Percentiles rank a stretch among this genome's conserved stretches.
Conservation (phyloP, 1,140 invertebrate genomes). For the Orchesella cincta region DNA sequence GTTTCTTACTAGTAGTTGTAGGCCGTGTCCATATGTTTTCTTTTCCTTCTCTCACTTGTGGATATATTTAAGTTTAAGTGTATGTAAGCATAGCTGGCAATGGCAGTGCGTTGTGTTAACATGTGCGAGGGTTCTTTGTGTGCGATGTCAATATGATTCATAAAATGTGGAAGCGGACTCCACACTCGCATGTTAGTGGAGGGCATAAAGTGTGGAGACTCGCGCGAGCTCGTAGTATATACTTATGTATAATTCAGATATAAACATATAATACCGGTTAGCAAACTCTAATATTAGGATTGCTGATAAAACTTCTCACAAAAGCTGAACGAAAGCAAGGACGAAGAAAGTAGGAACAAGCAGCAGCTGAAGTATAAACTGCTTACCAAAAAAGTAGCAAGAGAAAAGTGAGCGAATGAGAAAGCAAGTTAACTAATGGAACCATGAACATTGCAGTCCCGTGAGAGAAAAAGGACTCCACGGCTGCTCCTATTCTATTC, state of each 20-base stretch:
- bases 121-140: no score
- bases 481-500: neutral
- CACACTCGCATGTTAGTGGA: no score
- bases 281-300: neutral
- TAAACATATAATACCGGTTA: neutral
- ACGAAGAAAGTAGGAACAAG: neutral
- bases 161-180: no score
- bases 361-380: neutral
- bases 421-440: slow-evolving; percentile 5
- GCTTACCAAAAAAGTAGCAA: neutral
- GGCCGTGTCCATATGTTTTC: no score
- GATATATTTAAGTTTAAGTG: no score
- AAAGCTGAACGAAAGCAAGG: neutral
- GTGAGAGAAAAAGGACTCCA: slow-evolving; percentile 4
- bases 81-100: no score
- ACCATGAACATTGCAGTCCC: slow-evolving; percentile 14
- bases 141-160: no score
- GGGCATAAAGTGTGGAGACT: no score
- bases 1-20: no score
- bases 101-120: no score
- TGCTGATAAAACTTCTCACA: neutral
- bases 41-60: no score
- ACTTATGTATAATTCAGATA: neutral
- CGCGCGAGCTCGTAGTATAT: no score
- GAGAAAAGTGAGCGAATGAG: neutral